These are phyloP conservation scores for Dendrolimus pini DNA, from an alignment of 2,888 invertebrate genomes.

Conservation along the genomic window DNA sequence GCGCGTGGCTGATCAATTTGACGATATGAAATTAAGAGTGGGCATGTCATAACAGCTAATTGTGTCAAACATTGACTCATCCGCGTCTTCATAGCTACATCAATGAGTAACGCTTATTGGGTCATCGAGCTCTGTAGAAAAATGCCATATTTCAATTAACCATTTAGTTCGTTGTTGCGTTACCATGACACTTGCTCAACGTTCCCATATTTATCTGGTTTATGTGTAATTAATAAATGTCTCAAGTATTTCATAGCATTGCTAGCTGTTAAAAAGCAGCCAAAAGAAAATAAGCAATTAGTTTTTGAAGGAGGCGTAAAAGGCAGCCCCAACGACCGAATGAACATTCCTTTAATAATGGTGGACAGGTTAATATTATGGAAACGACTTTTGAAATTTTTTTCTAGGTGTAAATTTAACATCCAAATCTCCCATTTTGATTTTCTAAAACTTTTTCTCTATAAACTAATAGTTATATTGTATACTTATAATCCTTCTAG, in stretches of 20 bases:
- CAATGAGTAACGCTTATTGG: slow-evolving; percentile 26
- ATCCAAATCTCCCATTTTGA: background rate
- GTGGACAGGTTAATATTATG: slow-evolving; percentile 23
- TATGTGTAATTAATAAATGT: slow-evolving; percentile 37
- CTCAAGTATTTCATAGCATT: slow-evolving; percentile 37
- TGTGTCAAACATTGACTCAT: slow-evolving; percentile 38
- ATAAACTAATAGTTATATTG: too few species aligned
- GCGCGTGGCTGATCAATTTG: slow-evolving; percentile 25
- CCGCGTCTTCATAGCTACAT: slow-evolving; percentile 19
- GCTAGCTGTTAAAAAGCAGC: slow-evolving; percentile 39
- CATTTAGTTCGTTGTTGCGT: slow-evolving; percentile 16
- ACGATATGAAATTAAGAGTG: slow-evolving; percentile 26
- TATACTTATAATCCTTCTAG: too few species aligned
- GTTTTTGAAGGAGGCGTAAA: slow-evolving; percentile 53
- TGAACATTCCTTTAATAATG: slow-evolving; percentile 47
- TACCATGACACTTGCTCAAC: slow-evolving; percentile 6
- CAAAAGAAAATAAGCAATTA: slow-evolving; percentile 49
- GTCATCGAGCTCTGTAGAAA: slow-evolving; percentile 27
- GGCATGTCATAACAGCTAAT: slow-evolving; percentile 29
- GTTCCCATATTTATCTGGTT: slow-evolving; percentile 17
- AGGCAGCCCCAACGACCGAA: slow-evolving; percentile 42
- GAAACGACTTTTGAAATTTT: slow-evolving; percentile 23
- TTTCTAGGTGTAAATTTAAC: background rate
- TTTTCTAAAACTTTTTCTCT: too few species aligned
- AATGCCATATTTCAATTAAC: slow-evolving; percentile 32